These are phyloP conservation scores for Podabrus alpinus DNA, from an alignment of 2,888 invertebrate species.

Conservation along the genomic window DNA sequence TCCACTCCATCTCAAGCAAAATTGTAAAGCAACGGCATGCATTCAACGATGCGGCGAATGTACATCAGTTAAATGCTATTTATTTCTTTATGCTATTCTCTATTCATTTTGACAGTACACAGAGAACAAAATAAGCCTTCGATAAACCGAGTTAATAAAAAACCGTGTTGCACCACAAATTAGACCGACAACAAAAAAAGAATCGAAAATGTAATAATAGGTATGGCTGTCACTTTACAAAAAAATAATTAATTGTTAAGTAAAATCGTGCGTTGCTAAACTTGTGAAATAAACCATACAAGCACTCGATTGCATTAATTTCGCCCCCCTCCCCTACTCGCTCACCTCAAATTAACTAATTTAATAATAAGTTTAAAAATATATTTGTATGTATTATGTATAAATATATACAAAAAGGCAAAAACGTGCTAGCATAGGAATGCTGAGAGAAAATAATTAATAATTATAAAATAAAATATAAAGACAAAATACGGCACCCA, in stretches of 20 bases:
- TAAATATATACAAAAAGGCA: conserved; percentile 5
- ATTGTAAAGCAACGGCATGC: background rate
- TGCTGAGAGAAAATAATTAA: conserved; percentile 20
- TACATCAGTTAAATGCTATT: background rate
- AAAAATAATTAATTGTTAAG: background rate
- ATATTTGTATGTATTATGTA: background rate
- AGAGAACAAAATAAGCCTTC: background rate
- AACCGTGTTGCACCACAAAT: background rate
- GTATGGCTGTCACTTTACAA: background rate
- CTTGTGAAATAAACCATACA: background rate
- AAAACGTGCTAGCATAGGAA: conserved; percentile 14
- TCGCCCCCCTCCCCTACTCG: background rate
- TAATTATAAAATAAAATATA: background rate
- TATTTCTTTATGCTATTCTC: background rate
- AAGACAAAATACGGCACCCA: background rate
- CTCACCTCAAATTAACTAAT: background rate
- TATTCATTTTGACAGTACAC: background rate
- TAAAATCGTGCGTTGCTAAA: background rate
- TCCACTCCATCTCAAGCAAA: background rate
- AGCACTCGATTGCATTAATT: background rate
- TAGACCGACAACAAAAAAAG: background rate
- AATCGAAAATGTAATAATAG: background rate
- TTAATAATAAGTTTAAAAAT: background rate
- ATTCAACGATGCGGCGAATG: background rate
- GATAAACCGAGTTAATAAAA: background rate